A percentile compares a stretch with the other conserved stretches of the same genome.
Evolutionary conservation across 2,113 vertebrate genomes (phyloP).

Genomic region (Rhinichthys klamathensis): DNA sequence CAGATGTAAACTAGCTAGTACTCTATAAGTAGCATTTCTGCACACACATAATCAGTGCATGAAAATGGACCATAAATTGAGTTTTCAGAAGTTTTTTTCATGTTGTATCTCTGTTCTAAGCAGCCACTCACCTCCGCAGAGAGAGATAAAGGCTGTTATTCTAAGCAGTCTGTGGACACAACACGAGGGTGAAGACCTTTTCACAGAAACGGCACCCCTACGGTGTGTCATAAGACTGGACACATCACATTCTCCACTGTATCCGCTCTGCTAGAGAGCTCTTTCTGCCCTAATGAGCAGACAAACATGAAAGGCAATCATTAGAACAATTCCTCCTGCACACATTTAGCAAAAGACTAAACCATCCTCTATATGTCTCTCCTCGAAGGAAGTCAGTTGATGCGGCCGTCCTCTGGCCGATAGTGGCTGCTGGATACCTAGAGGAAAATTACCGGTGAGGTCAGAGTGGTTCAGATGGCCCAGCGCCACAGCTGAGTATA

Average conservation of each 20-base stretch:
- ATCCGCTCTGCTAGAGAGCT: conserved; percentile 73
- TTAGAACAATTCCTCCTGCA: conserved; percentile 67
- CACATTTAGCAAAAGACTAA: conserved; percentile 11
- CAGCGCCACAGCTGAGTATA: conserved; percentile 48
- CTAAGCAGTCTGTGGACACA: conserved; percentile 69
- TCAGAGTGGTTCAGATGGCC: conserved; percentile 58
- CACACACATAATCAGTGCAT: too few species aligned
- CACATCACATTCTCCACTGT: conserved; percentile 69
- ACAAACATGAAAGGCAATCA: conserved; percentile 74
- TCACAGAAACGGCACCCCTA: conserved; percentile 71
- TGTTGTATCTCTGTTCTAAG: not conserved
- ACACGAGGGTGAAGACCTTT: conserved; percentile 73
- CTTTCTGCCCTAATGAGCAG: conserved; percentile 75
- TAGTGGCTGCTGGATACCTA: conserved; percentile 60
- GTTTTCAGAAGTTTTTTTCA: not conserved
- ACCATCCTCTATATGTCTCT: conserved; percentile 29
- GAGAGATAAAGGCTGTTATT: conserved; percentile 48
- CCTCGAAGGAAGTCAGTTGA: not conserved
- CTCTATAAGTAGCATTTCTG: too few species aligned
- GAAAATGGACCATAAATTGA: not conserved
- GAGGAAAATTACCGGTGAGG: conserved; percentile 73
- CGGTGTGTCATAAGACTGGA: conserved; percentile 77
- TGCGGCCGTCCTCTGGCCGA: not conserved
- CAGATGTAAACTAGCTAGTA: not conserved
- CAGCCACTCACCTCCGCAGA: not conserved